A percentile compares a stretch with the other conserved stretches of the same genome.
These are phyloP conservation scores for Nasonia oneida DNA, from an alignment of 2,888 invertebrate genomes.

Conservation along the genomic window DNA sequence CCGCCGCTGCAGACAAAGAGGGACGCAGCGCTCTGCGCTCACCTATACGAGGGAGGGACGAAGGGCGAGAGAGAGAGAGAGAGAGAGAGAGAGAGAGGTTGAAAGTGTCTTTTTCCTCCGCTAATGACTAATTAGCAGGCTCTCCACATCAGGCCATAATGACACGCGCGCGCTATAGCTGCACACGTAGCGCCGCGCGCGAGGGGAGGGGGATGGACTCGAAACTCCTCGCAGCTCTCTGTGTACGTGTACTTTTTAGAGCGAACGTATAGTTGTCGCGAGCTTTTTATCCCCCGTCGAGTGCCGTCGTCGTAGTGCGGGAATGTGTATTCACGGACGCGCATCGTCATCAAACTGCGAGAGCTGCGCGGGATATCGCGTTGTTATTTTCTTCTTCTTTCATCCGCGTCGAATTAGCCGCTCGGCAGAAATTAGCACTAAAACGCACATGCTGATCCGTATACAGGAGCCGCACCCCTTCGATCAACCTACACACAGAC, in stretches of 20 bases:
- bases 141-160: constrained; percentile 76
- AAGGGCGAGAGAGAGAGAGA: not conserved
- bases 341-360: constrained; percentile 42
- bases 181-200: not conserved
- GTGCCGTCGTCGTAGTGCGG: not conserved
- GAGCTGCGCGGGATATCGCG: not conserved
- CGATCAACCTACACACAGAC: not conserved
- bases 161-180: constrained; percentile 69
- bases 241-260: constrained; percentile 1
- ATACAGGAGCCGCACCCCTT: not conserved
- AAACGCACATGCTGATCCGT: no score
- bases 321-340: not conserved
- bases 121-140: constrained; percentile 79
- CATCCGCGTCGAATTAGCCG: not conserved
- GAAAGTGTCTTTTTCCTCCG: constrained; percentile 78
- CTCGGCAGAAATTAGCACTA: no score
- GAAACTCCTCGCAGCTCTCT: not conserved
- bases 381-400: not conserved
- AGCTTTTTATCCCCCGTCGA: not conserved
- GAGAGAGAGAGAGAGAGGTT: constrained; percentile 64
- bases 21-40: constrained; percentile 49
- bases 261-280: not conserved
- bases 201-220: not conserved
- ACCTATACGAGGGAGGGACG: constrained; percentile 49
- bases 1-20: constrained; percentile 49